Percentiles rank a stretch among this genome's conserved stretches.
phyloP scores from a whole-genome alignment of 2,888 invertebrate species.

The Operophtera brumata region DNA sequence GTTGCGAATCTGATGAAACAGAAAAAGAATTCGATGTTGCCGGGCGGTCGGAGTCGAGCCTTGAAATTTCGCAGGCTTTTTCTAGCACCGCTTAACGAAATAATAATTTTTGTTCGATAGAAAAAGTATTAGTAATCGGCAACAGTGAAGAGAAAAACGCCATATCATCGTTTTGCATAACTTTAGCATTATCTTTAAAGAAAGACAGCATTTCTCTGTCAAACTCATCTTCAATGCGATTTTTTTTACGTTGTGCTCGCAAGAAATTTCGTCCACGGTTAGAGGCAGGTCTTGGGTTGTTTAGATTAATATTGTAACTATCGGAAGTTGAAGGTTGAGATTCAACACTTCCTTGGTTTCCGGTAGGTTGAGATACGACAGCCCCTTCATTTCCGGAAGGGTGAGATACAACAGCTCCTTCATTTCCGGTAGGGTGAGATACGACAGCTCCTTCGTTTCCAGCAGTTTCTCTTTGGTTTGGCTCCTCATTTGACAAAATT shows the following conservation, averaged over 20 bases:
- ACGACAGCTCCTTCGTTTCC: slow-evolving; percentile 14
- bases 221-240: slow-evolving; percentile 18
- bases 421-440: slow-evolving; percentile 1
- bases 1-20: slow-evolving; percentile 18
- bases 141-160: slow-evolving; percentile 10
- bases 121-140: slow-evolving; percentile 17
- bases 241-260: slow-evolving; percentile 16
- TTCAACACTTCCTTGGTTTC: no score
- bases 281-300: slow-evolving; percentile 14
- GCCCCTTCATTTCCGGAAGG: slow-evolving; percentile 1
- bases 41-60: slow-evolving; percentile 4
- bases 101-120: slow-evolving; percentile 17
- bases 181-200: slow-evolving; percentile 24
- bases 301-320: slow-evolving; percentile 13
- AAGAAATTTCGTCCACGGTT: slow-evolving; percentile 15
- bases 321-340: slow-evolving; percentile 9
- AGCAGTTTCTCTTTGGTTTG: slow-evolving; percentile 9
- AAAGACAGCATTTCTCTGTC: slow-evolving; percentile 25
- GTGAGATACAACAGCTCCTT: not conserved
- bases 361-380: slow-evolving; percentile 1
- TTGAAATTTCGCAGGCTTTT: slow-evolving; percentile 5
- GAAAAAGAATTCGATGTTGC: slow-evolving; percentile 5
- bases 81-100: slow-evolving; percentile 18
- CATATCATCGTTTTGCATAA: slow-evolving; percentile 26
- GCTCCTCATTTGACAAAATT: slow-evolving; percentile 15